Conservation (phyloP, 2,113 vertebrate genomes). For the Pionites leucogaster region DNA sequence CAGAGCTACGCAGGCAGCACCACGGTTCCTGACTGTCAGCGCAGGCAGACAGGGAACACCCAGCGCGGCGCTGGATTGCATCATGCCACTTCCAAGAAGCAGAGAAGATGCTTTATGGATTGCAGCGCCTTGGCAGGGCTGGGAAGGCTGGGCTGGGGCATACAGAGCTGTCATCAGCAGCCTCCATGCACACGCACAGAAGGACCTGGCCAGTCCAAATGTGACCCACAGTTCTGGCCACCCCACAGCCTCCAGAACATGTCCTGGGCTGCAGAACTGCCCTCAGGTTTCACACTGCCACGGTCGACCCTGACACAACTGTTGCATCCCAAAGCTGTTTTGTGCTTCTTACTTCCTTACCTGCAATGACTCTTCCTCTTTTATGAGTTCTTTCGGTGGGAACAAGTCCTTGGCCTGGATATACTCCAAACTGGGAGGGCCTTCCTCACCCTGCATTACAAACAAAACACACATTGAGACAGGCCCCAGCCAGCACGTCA, state of each 20-base stretch:
- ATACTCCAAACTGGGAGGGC: constrained; percentile 99
- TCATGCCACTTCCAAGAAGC: not conserved
- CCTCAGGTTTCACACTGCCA: not conserved
- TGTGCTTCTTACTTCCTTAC: constrained; percentile 70
- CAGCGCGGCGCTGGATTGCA: not conserved
- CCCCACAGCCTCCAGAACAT: accelerated
- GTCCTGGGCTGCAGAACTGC: not conserved
- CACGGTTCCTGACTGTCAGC: not conserved
- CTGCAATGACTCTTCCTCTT: constrained; percentile 96
- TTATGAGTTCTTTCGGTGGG: constrained; percentile 95
- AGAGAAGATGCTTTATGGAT: not conserved
- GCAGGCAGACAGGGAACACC: not conserved
- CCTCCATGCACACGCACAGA: accelerated
- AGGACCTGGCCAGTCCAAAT: accelerated
- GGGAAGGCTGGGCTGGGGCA: not conserved
- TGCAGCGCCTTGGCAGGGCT: not conserved
- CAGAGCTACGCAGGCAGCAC: accelerated
- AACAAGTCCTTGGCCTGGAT: constrained; percentile 99
- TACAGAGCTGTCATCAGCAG: not conserved
- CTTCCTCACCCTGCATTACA: constrained; percentile 92
- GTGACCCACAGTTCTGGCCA: accelerated
- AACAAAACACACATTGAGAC: constrained; percentile 36
- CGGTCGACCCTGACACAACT: not conserved
- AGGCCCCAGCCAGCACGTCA: not conserved
- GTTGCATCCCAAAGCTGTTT: not conserved